Evolutionary conservation across 2,797 vertebrate species (phyloP).

Genomic region (Loris lydekkerianus): DNA sequence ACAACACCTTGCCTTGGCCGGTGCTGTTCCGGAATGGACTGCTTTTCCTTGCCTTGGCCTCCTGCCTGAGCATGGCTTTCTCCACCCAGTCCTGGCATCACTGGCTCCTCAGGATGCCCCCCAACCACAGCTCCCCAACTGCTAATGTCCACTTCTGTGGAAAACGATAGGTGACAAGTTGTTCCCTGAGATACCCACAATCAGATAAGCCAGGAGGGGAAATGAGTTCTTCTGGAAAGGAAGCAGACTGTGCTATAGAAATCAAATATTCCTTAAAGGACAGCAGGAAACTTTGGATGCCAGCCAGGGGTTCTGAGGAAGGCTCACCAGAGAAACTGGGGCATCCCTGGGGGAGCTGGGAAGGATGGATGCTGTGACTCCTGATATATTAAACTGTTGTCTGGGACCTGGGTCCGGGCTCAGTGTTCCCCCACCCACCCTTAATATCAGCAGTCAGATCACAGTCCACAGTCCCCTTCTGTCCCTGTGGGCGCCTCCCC

Average conservation of each 20-base stretch:
- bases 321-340: background rate
- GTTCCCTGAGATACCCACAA: slow-evolving; percentile 23
- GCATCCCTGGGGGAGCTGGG: background rate
- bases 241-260: slow-evolving; percentile 66
- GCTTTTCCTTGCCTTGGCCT: background rate
- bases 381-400: slow-evolving; percentile 59
- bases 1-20: background rate
- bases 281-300: slow-evolving; percentile 59
- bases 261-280: slow-evolving; percentile 72
- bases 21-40: background rate
- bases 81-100: no score
- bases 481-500: fast-evolving
- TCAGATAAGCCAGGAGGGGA: slow-evolving; percentile 75
- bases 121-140: fast-evolving
- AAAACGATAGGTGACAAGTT: slow-evolving; percentile 67
- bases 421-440: no score
- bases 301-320: slow-evolving; percentile 26
- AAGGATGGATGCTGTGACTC: background rate
- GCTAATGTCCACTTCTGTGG: slow-evolving; percentile 42
- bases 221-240: slow-evolving; percentile 38
- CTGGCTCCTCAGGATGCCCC: background rate
- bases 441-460: background rate
- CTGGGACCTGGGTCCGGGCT: background rate
- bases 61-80: background rate
- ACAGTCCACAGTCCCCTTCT: background rate